Evolutionary conservation across 2,113 vertebrate genomes (phyloP), one percentile per base, ranked within the genome.

Genomic region (Verasper variegatus): DNA sequence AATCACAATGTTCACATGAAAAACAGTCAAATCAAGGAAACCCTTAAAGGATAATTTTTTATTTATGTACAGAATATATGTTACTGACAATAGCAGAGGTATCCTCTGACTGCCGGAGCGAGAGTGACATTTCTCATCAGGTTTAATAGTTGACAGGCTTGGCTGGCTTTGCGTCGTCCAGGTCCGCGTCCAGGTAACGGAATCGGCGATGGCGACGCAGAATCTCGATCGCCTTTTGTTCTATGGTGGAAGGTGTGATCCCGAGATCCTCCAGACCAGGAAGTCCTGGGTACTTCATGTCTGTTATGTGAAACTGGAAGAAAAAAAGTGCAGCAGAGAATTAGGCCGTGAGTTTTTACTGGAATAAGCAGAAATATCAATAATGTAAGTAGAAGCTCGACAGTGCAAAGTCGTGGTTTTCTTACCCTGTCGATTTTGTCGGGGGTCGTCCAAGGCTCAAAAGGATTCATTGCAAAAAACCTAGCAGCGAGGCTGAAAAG

Each of bases 361-460:
- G 12, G 3, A 37, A 42, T 18, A 47, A 31, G 12, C 24, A 59
- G 4, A 37, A 72, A 71, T 0, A 51, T 20, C 26, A 5, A 42
- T 12, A 42, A 26, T 47, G 20, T 9, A 3, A n/a, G 15, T 13
- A 14, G 31, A 81, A 15, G 31, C 23, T 45, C n/a, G 14, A 49
- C 12, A 21, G 6, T 18, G 52, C 4, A 47, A 60, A 55, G 23
- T 26, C 24, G 47, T 67, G 5, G 17, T 35, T 55, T 20, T 79
- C 72, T 84, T 91, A 99, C 98, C 94, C 96, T 93, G 21, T 98
- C 95, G 2, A 99, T 89, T 94, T 98, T 99, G 86, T 99, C 98
- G 63, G 95, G 93, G 0, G 95, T 95, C 31, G 93, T 94, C 97
- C 96, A 98, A 0, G 96, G 97, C 10, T 98, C 96, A 92, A 98